phyloP scores from a whole-genome alignment of 2,888 invertebrate species.

The Helleia helle region DNA sequence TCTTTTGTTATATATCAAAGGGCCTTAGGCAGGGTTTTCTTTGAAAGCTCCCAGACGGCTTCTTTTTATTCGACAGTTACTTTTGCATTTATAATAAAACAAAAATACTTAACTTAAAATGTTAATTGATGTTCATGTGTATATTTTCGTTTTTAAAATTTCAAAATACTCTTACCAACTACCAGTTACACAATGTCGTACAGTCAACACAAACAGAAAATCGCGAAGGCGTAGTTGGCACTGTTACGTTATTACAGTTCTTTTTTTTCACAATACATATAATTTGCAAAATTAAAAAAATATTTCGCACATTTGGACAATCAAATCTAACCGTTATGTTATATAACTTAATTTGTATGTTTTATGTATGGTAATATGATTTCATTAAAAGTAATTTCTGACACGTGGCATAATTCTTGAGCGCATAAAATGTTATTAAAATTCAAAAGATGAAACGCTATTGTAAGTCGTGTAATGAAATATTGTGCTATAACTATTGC shows the following conservation, averaged over 20 bases:
- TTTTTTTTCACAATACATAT: neutral
- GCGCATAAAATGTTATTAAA: neutral
- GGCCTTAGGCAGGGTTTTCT: too few relatives aligned
- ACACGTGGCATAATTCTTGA: neutral
- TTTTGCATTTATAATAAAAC: too few relatives aligned
- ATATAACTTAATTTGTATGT: conserved; percentile 2
- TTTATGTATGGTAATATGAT: conserved; percentile 3
- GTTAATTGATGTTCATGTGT: too few relatives aligned
- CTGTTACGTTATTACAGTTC: neutral
- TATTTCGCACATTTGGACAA: conserved; percentile 1
- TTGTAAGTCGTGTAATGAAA: too few relatives aligned
- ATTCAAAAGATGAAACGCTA: too few relatives aligned
- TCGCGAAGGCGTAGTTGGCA: neutral
- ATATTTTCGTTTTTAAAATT: too few relatives aligned
- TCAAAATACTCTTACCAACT: conserved; percentile 4
- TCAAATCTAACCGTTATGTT: conserved; percentile 4
- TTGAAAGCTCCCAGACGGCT: too few relatives aligned
- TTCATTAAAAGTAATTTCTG: neutral
- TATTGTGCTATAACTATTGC: too few relatives aligned
- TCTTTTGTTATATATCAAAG: too few relatives aligned
- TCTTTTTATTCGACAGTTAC: too few relatives aligned
- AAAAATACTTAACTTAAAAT: too few relatives aligned
- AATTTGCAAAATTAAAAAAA: neutral
- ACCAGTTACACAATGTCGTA: conserved; percentile 1
- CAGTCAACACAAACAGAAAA: neutral